Base-by-base conservation (phyloP, 2,797 vertebrate genomes). In the Urosaurus nigricauda region DNA sequence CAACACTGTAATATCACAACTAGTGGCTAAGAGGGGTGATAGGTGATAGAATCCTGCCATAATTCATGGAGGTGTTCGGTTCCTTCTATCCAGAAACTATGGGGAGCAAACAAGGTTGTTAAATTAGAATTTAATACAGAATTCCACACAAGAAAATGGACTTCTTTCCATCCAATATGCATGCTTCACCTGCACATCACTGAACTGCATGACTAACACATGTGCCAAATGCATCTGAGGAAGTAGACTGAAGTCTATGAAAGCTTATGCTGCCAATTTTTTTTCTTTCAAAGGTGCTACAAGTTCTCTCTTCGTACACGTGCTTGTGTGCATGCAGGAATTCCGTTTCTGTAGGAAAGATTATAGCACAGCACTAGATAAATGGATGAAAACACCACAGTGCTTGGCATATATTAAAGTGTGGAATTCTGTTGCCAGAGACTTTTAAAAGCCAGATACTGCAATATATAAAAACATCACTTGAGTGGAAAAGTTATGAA, bases 341-440 rank as follows among this genome's bases (percentile, higher is more conserved):
- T 79, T 43, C 53, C 51, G 43, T 40, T 47, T 17, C 32, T 68
- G 2, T 35, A 79, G n/a, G 58, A 29, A 53, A 51, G 40, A 77
- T 68, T 56, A 84, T n/a, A 58, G 21, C 24, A 13, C 63, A 78
- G n/a, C 40, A 26, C 35, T 21, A 84, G 47, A 65, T 43, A 73
- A 85, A 85, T 84, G 60, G n/a, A 56, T 73, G 37, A 73, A 85
- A 79, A 79, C 71, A 71, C 16, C 16, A 68, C 37, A 91, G 87
- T 58, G 60, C 65, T 91, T 85, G 83, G 3, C 0, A 2, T 26
- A 8, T 53, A 1, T 87, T 56, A 89, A 91, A 93, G 35, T 63
- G 82, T n/a, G 0, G 16, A 89, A 60, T 88, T 77, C 70, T 0
- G 0, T 35, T 73, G 91, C 79, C 83, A n/a, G 63, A 56, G 85